phyloP scores from a whole-genome alignment of 2,888 invertebrate genomes.

The Oligia fasciuncula region DNA sequence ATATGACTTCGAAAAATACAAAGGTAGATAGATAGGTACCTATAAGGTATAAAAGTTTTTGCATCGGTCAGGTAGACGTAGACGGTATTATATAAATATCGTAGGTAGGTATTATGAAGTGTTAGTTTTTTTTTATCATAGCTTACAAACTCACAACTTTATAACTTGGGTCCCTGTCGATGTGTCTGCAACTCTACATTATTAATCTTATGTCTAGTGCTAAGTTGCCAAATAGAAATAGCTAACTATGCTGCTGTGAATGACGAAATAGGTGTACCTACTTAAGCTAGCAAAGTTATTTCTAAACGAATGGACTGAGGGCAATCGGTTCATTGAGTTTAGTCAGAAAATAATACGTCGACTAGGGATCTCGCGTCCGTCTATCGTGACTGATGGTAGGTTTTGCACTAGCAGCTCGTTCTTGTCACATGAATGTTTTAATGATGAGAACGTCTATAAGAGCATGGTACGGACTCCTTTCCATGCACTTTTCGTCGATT shows the following conservation, averaged over 20 bases:
- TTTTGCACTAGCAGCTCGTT: not conserved
- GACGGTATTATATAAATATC: slow-evolving; percentile 17
- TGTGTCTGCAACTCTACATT: not conserved
- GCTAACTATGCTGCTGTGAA: not conserved
- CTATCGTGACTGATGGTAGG: not conserved
- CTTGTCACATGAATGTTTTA: not conserved
- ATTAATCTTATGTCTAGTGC: slow-evolving; percentile 1
- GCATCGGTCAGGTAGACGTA: slow-evolving; percentile 22
- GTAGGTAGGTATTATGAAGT: slow-evolving; percentile 3
- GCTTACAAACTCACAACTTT: not conserved
- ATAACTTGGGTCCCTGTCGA: not conserved
- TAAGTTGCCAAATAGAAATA: slow-evolving; percentile 3
- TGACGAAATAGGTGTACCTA: not conserved
- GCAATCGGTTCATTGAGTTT: slow-evolving; percentile 2
- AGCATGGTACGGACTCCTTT: slow-evolving; percentile 5
- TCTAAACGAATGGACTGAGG: not conserved
- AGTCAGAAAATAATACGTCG: not conserved
- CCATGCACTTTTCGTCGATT: slow-evolving; percentile 17
- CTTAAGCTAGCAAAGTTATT: not conserved
- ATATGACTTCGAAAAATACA: slow-evolving; percentile 33
- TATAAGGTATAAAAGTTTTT: slow-evolving; percentile 14
- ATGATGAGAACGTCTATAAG: not conserved
- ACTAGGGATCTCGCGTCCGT: not conserved
- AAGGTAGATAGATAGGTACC: not conserved
- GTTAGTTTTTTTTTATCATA: not conserved